These are phyloP conservation scores for Amniataba percoides DNA, from an alignment of 2,797 vertebrate species.

Conservation along the genomic window DNA sequence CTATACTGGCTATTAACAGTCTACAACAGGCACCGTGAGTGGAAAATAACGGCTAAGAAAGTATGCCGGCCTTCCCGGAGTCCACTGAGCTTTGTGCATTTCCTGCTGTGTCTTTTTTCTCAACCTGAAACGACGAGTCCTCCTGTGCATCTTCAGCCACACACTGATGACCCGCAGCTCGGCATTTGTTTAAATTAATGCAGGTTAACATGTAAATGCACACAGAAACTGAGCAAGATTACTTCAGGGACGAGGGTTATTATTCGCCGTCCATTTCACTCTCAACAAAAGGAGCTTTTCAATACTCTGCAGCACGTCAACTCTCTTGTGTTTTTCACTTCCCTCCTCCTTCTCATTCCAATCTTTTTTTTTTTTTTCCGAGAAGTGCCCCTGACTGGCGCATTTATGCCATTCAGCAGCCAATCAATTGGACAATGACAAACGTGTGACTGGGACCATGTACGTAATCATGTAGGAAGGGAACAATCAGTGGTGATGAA, in stretches of 20 bases:
- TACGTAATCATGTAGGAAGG: conserved; percentile 2
- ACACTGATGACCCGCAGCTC: neutral
- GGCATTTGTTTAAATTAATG: conserved; percentile 9
- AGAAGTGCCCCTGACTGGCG: conserved; percentile 15
- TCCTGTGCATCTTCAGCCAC: neutral
- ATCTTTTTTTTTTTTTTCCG: neutral
- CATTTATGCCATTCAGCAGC: neutral
- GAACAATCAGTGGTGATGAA: neutral
- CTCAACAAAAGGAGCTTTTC: conserved; percentile 36
- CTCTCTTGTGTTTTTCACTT: conserved; percentile 22
- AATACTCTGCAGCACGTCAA: conserved; percentile 1
- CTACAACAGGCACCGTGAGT: neutral
- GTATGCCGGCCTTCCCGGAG: neutral
- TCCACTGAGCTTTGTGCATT: neutral
- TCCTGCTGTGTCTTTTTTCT: neutral
- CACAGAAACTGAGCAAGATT: conserved; percentile 23
- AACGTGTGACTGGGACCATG: conserved; percentile 7
- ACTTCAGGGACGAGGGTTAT: conserved; percentile 35
- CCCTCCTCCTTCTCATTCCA: neutral
- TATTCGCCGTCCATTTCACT: conserved; percentile 38
- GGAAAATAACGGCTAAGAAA: neutral
- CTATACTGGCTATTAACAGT: neutral
- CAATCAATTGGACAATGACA: conserved; percentile 29
- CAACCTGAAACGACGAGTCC: neutral
- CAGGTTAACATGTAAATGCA: conserved; percentile 9